A percentile compares a stretch with the other conserved stretches of the same genome.
Conservation (phyloP, 2,888 invertebrate species). For the Platycheirus albimanus region DNA sequence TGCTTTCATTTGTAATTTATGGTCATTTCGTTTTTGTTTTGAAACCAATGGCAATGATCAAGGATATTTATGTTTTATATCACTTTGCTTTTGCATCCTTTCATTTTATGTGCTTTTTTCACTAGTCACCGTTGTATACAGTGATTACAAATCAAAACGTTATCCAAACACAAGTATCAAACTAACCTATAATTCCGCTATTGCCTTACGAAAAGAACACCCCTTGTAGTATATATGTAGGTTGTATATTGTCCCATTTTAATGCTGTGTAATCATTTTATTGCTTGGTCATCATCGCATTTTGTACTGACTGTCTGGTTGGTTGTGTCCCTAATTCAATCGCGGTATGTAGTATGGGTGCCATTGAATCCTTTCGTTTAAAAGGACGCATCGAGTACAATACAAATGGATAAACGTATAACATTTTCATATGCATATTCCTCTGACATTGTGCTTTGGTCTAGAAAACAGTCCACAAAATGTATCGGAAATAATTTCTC, state of each 20-base stretch:
- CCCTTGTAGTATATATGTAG: too few species aligned
- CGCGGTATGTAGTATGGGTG: not conserved
- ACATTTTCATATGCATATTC: slow-evolving; percentile 5
- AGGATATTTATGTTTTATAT: too few species aligned
- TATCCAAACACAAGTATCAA: slow-evolving; percentile 36
- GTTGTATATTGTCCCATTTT: not conserved
- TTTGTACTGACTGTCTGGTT: slow-evolving; percentile 8
- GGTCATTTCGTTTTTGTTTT: not conserved
- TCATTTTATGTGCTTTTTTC: slow-evolving; percentile 25
- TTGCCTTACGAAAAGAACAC: too few species aligned
- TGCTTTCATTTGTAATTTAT: not conserved
- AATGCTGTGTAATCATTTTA: slow-evolving; percentile 53
- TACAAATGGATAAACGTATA: not conserved
- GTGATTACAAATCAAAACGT: slow-evolving; percentile 61
- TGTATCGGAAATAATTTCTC: slow-evolving; percentile 50
- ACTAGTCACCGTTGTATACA: slow-evolving; percentile 23
- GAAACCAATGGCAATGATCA: not conserved
- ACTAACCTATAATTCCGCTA: not conserved
- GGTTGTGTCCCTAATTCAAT: slow-evolving; percentile 22
- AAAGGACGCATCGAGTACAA: not conserved
- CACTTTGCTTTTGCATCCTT: slow-evolving; percentile 23
- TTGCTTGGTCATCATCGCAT: slow-evolving; percentile 61
- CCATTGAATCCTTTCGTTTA: slow-evolving; percentile 6
- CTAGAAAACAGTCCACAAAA: slow-evolving; percentile 34
- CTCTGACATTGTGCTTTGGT: slow-evolving; percentile 19